Percentiles rank a stretch among this genome's conserved stretches.
Conservation (phyloP, 35 echinoderm and acorn worm genomes). For the Acanthaster planci region DNA sequence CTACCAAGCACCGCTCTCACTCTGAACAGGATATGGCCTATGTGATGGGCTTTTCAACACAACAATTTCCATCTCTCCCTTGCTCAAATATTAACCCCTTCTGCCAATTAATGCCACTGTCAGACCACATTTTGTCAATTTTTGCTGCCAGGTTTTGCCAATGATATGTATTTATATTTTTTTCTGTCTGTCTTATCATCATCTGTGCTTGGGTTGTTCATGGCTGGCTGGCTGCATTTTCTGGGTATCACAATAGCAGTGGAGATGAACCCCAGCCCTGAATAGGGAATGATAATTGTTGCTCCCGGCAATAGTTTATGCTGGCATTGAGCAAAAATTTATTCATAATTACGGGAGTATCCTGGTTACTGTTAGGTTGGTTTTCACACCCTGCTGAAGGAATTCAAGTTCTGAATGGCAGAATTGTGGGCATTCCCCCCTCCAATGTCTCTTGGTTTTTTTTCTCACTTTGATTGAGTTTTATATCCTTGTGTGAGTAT, state of each 20-base stretch:
- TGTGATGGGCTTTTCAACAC: background rate
- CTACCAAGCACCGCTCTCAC: background rate
- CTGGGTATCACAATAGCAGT: conserved; percentile 14
- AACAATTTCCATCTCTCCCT: background rate
- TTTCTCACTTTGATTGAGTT: background rate
- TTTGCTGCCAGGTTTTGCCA: background rate
- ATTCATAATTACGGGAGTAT: conserved; percentile 67
- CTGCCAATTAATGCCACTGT: background rate
- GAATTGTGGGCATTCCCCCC: conserved; percentile 8
- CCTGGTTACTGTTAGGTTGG: conserved; percentile 40
- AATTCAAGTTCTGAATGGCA: conserved; percentile 23
- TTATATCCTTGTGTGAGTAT: background rate
- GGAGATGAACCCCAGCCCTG: background rate
- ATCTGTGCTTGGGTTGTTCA: background rate
- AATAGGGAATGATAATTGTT: conserved; percentile 55
- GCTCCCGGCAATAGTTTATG: conserved; percentile 60
- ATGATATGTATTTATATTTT: background rate
- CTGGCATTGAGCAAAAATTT: conserved; percentile 59
- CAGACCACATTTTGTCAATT: no score
- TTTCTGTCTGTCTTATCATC: conserved; percentile 10
- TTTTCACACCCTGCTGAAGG: conserved; percentile 41
- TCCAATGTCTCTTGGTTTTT: background rate
- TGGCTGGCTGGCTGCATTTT: background rate
- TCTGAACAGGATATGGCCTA: background rate
- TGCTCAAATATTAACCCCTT: conserved; percentile 13